phyloP scores from a whole-genome alignment of 2,888 invertebrate genomes.

The Mellilla xanthometata region DNA sequence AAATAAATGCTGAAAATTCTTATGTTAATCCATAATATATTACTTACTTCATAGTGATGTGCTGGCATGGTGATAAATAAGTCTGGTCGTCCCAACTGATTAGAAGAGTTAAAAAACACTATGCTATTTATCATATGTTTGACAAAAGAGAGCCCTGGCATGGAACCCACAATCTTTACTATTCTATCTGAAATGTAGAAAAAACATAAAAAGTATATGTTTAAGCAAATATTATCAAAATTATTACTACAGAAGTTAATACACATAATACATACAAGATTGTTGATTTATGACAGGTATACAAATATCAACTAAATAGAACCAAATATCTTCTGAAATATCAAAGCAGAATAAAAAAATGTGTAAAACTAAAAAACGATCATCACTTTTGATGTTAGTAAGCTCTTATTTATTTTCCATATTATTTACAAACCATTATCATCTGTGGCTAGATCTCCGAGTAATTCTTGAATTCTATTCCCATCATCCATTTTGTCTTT shows the following conservation, averaged over 20 bases:
- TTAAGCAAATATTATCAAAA: no score
- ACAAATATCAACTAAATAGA: no score
- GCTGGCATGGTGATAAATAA: conserved; percentile 84
- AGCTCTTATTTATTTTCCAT: no score
- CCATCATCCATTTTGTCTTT: conserved; percentile 83
- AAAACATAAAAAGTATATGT: background rate
- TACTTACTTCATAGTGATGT: conserved; percentile 82
- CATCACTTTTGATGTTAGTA: no score
- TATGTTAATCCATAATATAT: no score
- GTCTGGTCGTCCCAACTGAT: conserved; percentile 83
- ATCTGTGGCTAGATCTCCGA: conserved; percentile 77
- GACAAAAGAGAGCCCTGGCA: conserved; percentile 82
- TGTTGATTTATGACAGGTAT: no score
- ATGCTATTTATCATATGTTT: conserved; percentile 83
- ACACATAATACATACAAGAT: no score
- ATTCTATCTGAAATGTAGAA: conserved; percentile 65
- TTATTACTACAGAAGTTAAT: no score
- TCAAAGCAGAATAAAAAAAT: no score
- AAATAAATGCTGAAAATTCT: no score
- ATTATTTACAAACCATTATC: conserved; percentile 58
- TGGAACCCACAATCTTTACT: conserved; percentile 83
- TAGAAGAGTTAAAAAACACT: conserved; percentile 81
- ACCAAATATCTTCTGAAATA: no score
- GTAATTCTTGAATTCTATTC: conserved; percentile 73
- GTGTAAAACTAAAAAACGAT: no score